Evolutionary conservation across 2,797 vertebrate genomes (phyloP), one percentile per base, ranked within the genome.

Genomic region (Hyperoplus lanceolatus): DNA sequence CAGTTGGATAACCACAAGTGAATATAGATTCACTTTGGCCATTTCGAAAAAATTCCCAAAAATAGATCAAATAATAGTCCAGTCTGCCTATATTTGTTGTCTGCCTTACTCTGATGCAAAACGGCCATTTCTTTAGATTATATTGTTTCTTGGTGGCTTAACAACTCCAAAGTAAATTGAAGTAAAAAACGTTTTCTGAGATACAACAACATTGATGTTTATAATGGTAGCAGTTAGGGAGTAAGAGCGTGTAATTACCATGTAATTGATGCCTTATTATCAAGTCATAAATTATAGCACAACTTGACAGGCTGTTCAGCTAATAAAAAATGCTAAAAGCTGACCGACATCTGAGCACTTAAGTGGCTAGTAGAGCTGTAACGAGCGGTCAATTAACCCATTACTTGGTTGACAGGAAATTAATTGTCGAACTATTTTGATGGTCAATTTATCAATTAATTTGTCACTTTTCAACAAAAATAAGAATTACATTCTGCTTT

Each of bases 231-330:
- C 87, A 74, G 87, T 91, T 81, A 90, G 80, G 83, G 73, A 72
- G 61, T 93, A 89, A 84, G 58, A 87, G 84, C 87, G 60, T 87
- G 89, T 93, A 91, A 93, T 93, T 89, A 89, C 84, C 89, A 87
- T 78, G 85, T 91, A 91, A 94, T 91, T 88, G 88, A 92, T 59
- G 71, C 74, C 88, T 92, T 91, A 89, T 92, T 93, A 89, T 91
- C 82, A 65, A 80, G 88, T 86, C 65, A 90, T 93, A 90, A 90
- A 93, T 91, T 84, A 75, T 56, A 87, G 75, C 39, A 76, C 78
- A 90, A 88, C 73, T 78, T 79, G 91, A 88, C 87, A 84, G 77
- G 81, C 85, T 78, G 81, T 65, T 90, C 49, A 38, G 82, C 87
- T 87, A 87, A 87, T 91, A 90, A 88, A 87, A 87, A 67, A 77